Evolutionary conservation across 1,140 invertebrate genomes (phyloP).

Genomic region (Piezodorus guildinii): DNA sequence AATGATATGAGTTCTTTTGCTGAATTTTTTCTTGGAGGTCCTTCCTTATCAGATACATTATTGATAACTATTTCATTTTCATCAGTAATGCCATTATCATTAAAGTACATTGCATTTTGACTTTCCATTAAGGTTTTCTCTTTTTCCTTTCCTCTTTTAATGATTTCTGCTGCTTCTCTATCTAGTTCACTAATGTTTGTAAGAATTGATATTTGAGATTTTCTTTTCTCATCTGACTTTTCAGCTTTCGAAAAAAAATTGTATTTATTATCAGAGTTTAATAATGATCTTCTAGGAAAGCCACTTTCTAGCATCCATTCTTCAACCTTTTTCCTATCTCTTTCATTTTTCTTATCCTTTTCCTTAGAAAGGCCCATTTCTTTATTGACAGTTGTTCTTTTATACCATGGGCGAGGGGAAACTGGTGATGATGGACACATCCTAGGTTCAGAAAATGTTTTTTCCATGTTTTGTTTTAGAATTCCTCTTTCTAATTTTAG

Average conservation of each 20-base stretch:
- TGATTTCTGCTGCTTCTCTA: constrained; percentile 60
- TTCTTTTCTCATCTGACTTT: constrained; percentile 40
- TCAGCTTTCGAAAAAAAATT: constrained; percentile 29
- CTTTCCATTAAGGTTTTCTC: constrained; percentile 32
- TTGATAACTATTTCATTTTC: constrained; percentile 30
- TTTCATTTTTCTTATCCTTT: constrained; percentile 28
- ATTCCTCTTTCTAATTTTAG: constrained; percentile 38
- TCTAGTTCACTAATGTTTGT: constrained; percentile 70
- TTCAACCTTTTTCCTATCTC: constrained; percentile 26
- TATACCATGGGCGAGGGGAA: constrained; percentile 52
- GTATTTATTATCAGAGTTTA: constrained; percentile 29
- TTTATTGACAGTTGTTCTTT: constrained; percentile 34
- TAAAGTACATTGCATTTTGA: constrained; percentile 32
- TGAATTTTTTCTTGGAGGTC: constrained; percentile 34
- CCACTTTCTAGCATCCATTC: constrained; percentile 31
- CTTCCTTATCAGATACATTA: constrained; percentile 29
- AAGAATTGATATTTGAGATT: constrained; percentile 50
- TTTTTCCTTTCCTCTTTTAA: constrained; percentile 44
- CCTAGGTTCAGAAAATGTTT: constrained; percentile 21
- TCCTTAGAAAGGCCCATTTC: constrained; percentile 22
- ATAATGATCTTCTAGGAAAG: constrained; percentile 24
- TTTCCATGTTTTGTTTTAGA: constrained; percentile 32
- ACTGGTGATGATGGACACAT: constrained; percentile 31
- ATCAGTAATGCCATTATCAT: constrained; percentile 32
- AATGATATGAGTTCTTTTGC: constrained; percentile 47